A percentile compares a stretch with the other conserved stretches of the same genome.
These are phyloP conservation scores for Adelosebastes latens DNA, from an alignment of 2,797 vertebrate genomes.

Conservation along the genomic window DNA sequence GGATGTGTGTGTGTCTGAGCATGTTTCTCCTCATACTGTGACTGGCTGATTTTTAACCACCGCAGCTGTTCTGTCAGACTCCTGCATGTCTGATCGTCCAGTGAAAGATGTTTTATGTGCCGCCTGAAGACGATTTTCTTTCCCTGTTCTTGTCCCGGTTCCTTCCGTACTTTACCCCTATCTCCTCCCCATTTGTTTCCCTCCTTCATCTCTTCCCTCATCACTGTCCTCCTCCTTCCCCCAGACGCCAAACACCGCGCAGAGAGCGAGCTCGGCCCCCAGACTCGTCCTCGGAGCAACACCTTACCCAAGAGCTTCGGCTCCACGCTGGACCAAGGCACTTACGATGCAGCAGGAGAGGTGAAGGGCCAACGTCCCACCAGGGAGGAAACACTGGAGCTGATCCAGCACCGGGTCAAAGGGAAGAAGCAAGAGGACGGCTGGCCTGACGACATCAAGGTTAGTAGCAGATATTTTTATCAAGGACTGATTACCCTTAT, in stretches of 20 bases:
- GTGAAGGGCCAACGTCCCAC: slow-evolving; percentile 82
- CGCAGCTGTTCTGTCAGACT: slow-evolving; percentile 6
- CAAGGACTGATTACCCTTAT: neutral
- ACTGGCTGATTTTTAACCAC: slow-evolving; percentile 14
- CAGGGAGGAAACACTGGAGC: slow-evolving; percentile 91
- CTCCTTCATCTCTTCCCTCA: neutral
- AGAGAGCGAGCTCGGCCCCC: slow-evolving; percentile 92
- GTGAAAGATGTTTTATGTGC: neutral
- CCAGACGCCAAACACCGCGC: slow-evolving; percentile 93
- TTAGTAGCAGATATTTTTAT: slow-evolving; percentile 56
- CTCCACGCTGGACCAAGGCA: slow-evolving; percentile 91
- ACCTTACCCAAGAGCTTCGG: slow-evolving; percentile 98
- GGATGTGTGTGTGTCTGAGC: neutral
- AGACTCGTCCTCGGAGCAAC: slow-evolving; percentile 94
- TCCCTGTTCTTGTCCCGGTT: neutral
- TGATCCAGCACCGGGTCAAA: slow-evolving; percentile 90
- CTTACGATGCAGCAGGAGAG: slow-evolving; percentile 81
- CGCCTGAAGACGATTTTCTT: neutral
- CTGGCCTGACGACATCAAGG: slow-evolving; percentile 95
- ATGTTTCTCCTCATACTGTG: slow-evolving; percentile 11
- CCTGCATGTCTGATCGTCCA: slow-evolving; percentile 33
- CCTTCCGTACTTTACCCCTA: neutral
- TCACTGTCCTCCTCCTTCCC: neutral
- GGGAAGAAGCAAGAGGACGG: slow-evolving; percentile 91
- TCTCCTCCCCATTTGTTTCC: neutral